Conservation (phyloP, 64 coral and sea anemone genomes). For the Actinia equina region DNA sequence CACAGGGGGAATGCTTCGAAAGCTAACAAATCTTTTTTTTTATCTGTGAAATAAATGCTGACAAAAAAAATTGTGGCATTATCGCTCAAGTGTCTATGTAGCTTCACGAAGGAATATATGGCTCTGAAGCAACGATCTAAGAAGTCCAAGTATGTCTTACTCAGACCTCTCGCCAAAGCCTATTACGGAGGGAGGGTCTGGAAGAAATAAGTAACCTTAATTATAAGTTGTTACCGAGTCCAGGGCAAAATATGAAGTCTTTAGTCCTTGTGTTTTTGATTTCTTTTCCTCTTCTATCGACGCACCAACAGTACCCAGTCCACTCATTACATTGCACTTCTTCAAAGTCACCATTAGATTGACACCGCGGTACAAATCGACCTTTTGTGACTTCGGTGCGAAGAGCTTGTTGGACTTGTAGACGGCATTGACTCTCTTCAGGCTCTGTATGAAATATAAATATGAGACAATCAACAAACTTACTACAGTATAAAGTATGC, state of each 20-base stretch:
- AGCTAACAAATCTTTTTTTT: too few relatives aligned
- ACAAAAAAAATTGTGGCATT: too few relatives aligned
- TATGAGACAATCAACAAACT: neutral
- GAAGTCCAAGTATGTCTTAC: neutral
- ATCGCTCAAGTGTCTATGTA: too few relatives aligned
- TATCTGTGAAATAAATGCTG: too few relatives aligned
- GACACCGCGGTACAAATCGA: conserved; percentile 65
- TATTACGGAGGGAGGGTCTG: too few relatives aligned
- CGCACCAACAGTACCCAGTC: conserved; percentile 58
- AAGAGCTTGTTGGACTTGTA: conserved; percentile 47
- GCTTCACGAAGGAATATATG: too few relatives aligned
- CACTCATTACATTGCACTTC: conserved; percentile 53
- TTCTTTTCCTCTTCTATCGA: conserved; percentile 45
- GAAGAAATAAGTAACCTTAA: neutral
- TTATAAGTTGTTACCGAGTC: conserved; percentile 32
- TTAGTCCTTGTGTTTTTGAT: conserved; percentile 37
- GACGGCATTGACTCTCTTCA: neutral
- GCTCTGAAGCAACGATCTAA: too few relatives aligned
- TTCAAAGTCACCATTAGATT: conserved; percentile 61
- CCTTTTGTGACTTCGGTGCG: conserved; percentile 5
- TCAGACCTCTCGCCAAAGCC: neutral
- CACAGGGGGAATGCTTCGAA: too few relatives aligned
- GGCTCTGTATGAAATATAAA: neutral
- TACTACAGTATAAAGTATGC: neutral
- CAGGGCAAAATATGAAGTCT: conserved; percentile 48